A percentile compares a stretch with the other conserved stretches of the same genome.
Evolutionary conservation across 2,113 vertebrate species (phyloP).

Genomic region (Tringa solitaria): DNA sequence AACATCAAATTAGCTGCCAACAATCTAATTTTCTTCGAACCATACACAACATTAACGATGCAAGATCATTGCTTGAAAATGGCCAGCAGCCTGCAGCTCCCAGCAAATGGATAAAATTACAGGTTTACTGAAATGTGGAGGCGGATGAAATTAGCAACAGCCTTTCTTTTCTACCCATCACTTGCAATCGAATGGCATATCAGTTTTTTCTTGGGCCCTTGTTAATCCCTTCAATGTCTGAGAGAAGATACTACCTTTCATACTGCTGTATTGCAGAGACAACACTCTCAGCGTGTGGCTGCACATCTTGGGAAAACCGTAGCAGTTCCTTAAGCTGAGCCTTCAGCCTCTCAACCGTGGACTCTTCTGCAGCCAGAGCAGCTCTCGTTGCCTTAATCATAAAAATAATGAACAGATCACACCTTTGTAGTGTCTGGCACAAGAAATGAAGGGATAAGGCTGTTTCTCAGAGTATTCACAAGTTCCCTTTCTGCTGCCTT

Average conservation of each 20-base stretch:
- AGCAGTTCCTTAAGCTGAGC: slow-evolving; percentile 86
- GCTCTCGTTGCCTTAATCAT: slow-evolving; percentile 75
- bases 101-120: background rate
- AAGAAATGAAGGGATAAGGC: background rate
- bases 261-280: slow-evolving; percentile 85
- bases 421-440: background rate
- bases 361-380: slow-evolving; percentile 79
- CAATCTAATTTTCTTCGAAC: slow-evolving; percentile 34
- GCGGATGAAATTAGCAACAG: background rate
- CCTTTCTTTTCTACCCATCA: background rate
- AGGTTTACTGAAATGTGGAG: background rate
- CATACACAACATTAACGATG: background rate
- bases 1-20: slow-evolving; percentile 24
- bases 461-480: background rate
- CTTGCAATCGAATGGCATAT: background rate
- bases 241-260: slow-evolving; percentile 78
- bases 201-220: background rate
- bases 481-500: background rate
- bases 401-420: background rate
- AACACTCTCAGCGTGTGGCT: slow-evolving; percentile 78
- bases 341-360: slow-evolving; percentile 81
- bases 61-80: background rate
- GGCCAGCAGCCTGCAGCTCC: background rate
- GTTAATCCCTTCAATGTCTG: background rate
- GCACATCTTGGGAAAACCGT: slow-evolving; percentile 77